Conservation (phyloP, 2,797 vertebrate species). For the Cyprinella venusta region DNA sequence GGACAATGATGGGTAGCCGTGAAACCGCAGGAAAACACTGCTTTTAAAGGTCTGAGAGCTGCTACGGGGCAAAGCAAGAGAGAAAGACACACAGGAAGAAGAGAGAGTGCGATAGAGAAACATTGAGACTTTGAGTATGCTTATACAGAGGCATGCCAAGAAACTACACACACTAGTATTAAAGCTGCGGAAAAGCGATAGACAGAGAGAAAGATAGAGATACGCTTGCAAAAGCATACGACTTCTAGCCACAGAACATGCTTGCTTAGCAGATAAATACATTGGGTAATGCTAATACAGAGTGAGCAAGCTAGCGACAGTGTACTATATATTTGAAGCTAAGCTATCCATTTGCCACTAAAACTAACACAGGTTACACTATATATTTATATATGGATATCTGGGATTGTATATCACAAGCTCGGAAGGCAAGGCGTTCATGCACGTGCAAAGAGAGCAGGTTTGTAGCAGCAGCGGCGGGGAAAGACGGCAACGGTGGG, state of each 20-base stretch:
- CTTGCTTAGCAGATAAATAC: slow-evolving; percentile 73
- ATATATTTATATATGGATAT: slow-evolving; percentile 60
- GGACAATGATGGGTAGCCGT: slow-evolving; percentile 62
- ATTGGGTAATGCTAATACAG: slow-evolving; percentile 68
- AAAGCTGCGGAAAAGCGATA: slow-evolving; percentile 74
- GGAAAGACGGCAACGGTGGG: slow-evolving; percentile 63
- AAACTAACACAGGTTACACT: slow-evolving; percentile 72
- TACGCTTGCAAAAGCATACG: slow-evolving; percentile 58
- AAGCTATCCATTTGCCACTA: slow-evolving; percentile 73
- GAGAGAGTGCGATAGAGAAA: slow-evolving; percentile 60
- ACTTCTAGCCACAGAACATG: slow-evolving; percentile 76
- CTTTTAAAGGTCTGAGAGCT: slow-evolving; percentile 64
- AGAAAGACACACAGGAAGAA: slow-evolving; percentile 65
- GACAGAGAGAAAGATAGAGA: slow-evolving; percentile 55
- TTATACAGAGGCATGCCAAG: slow-evolving; percentile 77
- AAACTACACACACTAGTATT: slow-evolving; percentile 71
- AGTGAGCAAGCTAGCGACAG: slow-evolving; percentile 77
- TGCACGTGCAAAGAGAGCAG: slow-evolving; percentile 83
- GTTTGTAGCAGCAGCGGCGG: slow-evolving; percentile 68
- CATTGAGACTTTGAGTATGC: slow-evolving; percentile 69
- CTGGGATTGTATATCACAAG: slow-evolving; percentile 73
- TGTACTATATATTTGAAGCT: slow-evolving; percentile 76
- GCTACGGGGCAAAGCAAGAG: slow-evolving; percentile 69
- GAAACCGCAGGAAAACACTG: slow-evolving; percentile 61
- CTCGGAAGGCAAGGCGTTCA: slow-evolving; percentile 75